Conservation (phyloP, 2,797 vertebrate genomes). For the Tragopan temminckii region DNA sequence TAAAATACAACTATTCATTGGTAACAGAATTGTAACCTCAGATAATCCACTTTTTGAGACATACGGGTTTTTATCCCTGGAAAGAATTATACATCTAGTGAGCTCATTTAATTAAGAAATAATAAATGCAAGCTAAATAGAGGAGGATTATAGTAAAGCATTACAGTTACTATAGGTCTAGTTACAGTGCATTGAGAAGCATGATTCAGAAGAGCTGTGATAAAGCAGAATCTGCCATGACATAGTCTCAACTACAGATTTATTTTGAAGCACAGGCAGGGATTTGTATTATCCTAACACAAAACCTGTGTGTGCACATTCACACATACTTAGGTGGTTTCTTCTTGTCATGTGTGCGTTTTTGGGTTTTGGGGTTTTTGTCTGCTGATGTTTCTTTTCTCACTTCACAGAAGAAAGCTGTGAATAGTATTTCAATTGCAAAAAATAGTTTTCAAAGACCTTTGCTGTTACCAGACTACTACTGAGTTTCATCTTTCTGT, state of each 20-base stretch:
- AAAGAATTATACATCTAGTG: background rate
- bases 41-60: background rate
- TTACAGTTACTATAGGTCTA: background rate
- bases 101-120: background rate
- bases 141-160: background rate
- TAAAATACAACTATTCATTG: background rate
- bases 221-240: background rate
- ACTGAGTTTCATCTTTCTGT: background rate
- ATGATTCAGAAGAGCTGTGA: background rate
- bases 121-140: background rate
- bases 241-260: background rate
- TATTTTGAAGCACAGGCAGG: background rate
- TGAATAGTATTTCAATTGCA: background rate
- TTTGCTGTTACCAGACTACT: background rate
- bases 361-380: background rate
- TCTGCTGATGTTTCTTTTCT: background rate
- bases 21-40: background rate
- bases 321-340: background rate
- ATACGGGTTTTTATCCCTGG: background rate
- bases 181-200: background rate
- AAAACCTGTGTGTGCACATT: background rate
- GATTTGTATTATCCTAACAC: background rate
- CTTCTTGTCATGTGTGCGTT: too few species aligned
- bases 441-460: slow-evolving; percentile 5
- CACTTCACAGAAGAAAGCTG: background rate